A percentile compares a stretch with the other conserved stretches of the same genome.
These are phyloP conservation scores for Calcarius lapponicus DNA, from an alignment of 2,797 vertebrate species.

Conservation along the genomic window DNA sequence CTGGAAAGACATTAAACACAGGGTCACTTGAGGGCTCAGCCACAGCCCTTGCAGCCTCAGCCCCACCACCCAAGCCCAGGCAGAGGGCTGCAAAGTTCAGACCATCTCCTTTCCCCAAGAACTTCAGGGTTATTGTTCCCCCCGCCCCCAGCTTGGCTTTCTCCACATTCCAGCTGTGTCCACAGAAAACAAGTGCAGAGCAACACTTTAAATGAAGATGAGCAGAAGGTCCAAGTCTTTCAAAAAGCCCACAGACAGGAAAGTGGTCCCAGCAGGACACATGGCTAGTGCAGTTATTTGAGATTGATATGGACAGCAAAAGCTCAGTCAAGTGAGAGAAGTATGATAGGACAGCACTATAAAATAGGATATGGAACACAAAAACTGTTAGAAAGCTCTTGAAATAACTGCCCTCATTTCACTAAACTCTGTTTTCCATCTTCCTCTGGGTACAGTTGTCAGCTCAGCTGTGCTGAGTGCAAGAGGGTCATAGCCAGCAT, in stretches of 20 bases:
- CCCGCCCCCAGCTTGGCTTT: not conserved
- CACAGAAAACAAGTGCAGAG: not conserved
- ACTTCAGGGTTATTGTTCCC: not conserved
- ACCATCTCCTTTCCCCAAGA: not conserved
- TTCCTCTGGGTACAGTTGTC: not conserved
- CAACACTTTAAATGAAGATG: not conserved
- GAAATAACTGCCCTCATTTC: constrained; percentile 63
- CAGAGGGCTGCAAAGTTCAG: not conserved
- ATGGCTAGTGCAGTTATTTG: not conserved
- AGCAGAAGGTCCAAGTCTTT: not conserved
- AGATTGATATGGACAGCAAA: not conserved
- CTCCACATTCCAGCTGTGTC: too few species aligned
- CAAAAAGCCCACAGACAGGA: not conserved
- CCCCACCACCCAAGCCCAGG: not conserved
- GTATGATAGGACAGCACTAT: not conserved
- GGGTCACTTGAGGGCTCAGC: not conserved
- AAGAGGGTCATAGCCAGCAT: not conserved
- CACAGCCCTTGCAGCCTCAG: not conserved
- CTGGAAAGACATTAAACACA: not conserved
- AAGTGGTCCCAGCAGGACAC: not conserved
- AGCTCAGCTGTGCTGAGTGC: not conserved
- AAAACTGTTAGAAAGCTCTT: not conserved
- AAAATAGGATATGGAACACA: constrained; percentile 26
- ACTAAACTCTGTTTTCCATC: not conserved
- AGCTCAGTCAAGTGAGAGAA: not conserved